phyloP scores from a whole-genome alignment of 2,797 vertebrate species.

The Oophaga sylvatica region DNA sequence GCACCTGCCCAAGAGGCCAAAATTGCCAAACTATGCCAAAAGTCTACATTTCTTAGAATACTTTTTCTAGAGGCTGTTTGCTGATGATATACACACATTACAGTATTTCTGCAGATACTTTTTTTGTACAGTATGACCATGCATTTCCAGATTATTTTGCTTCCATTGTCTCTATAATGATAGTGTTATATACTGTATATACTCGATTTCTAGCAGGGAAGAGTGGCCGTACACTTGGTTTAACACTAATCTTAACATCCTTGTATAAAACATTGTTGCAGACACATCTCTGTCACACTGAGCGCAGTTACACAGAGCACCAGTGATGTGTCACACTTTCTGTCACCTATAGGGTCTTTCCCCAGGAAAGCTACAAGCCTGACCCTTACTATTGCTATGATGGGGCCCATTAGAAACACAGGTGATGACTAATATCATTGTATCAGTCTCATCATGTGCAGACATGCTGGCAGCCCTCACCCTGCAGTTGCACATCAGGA shows the following conservation, averaged over 20 bases:
- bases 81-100: background rate
- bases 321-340: background rate
- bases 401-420: background rate
- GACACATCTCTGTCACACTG: background rate
- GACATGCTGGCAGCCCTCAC: background rate
- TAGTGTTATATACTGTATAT: background rate
- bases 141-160: background rate
- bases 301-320: background rate
- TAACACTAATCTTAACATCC: too few species aligned
- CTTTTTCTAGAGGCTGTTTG: background rate
- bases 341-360: background rate
- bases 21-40: background rate
- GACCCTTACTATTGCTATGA: background rate
- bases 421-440: too few species aligned
- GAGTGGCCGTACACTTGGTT: too few species aligned
- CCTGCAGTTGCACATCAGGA: background rate
- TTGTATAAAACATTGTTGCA: background rate
- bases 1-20: background rate
- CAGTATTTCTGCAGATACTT: background rate
- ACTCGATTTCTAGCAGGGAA: background rate
- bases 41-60: background rate
- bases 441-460: too few species aligned
- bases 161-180: background rate
- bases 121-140: background rate
- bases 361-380: background rate